Percentiles rank a stretch among this genome's conserved stretches.
phyloP scores from a whole-genome alignment of 2,113 vertebrate genomes.

The Galeopterus variegatus region DNA sequence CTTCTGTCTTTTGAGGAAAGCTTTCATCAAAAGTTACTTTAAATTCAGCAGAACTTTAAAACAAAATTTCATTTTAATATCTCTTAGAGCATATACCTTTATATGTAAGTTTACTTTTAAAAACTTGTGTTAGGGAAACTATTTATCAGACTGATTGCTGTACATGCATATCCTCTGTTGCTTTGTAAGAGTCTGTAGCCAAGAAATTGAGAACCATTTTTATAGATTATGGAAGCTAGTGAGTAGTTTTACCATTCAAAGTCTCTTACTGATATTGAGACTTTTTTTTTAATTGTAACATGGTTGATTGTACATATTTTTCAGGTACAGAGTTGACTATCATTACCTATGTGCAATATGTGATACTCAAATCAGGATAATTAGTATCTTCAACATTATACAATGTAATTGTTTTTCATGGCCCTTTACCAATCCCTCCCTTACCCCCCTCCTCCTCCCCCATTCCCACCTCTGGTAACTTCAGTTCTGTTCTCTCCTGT shows the following conservation, averaged over 20 bases:
- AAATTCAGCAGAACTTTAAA: background rate
- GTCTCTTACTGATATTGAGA: background rate
- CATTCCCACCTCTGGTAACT: no score
- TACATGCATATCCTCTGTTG: background rate
- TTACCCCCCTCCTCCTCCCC: no score
- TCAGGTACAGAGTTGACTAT: no score
- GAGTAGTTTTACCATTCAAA: background rate
- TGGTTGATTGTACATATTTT: no score
- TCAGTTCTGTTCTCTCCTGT: no score
- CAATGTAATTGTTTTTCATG: no score
- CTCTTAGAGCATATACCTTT: background rate
- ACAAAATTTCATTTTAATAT: background rate
- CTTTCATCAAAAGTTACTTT: background rate
- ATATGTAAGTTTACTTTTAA: background rate
- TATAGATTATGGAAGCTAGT: background rate
- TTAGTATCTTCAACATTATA: no score
- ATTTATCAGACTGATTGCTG: background rate
- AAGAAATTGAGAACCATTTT: background rate
- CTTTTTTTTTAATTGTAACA: no score
- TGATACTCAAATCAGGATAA: no score
- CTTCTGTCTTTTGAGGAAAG: background rate
- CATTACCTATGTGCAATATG: no score
- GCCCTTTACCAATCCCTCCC: no score
- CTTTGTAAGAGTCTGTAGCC: background rate
- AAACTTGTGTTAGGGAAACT: background rate